phyloP scores from a whole-genome alignment of 2,888 invertebrate species.

The Meghimatium bilineatum region DNA sequence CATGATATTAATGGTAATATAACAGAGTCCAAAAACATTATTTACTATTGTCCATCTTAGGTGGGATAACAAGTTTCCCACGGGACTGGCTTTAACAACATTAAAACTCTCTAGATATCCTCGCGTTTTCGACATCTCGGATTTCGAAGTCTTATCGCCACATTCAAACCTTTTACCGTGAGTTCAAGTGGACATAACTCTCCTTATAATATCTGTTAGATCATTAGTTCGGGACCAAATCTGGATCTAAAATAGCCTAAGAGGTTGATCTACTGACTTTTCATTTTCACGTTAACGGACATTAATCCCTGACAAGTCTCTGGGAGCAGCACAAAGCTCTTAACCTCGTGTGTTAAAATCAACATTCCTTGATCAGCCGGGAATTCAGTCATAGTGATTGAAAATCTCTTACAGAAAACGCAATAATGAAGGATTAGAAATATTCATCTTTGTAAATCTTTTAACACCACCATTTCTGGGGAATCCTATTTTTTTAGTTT shows the following conservation, averaged over 20 bases:
- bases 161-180: constrained; percentile 25
- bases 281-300: constrained; percentile 18
- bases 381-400: constrained; percentile 5
- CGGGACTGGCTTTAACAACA: constrained; percentile 33
- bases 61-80: neutral
- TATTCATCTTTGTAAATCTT: neutral
- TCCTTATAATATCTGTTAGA: constrained; percentile 15
- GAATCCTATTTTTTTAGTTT: neutral
- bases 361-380: constrained; percentile 22
- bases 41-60: constrained; percentile 40
- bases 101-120: constrained; percentile 20
- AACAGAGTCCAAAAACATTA: constrained; percentile 36
- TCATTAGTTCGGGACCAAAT: constrained; percentile 13
- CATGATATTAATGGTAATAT: neutral
- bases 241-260: constrained; percentile 16
- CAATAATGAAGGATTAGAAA: constrained; percentile 17
- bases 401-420: constrained; percentile 15
- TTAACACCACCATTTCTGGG: neutral
- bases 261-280: constrained; percentile 30
- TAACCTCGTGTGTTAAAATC: constrained; percentile 9
- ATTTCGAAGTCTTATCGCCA: neutral
- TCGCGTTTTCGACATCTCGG: neutral
- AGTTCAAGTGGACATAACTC: constrained; percentile 22
- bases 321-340: neutral
- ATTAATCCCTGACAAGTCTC: constrained; percentile 17